A percentile compares a stretch with the other conserved stretches of the same genome.
Conservation (phyloP, 2,113 vertebrate genomes). For the Mormoops blainvillei region DNA sequence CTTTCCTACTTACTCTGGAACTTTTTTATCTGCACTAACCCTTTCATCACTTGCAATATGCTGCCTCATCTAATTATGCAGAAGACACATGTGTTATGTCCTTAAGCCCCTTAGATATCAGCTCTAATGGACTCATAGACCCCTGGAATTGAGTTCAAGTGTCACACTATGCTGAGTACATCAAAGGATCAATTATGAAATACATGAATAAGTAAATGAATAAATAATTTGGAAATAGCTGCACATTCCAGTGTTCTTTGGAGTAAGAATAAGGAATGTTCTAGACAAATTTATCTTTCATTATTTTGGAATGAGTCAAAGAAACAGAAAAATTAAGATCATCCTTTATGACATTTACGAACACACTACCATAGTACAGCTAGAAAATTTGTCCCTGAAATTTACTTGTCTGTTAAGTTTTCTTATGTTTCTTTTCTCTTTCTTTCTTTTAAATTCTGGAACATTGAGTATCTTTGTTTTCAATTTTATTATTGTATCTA, state of each 20-base stretch:
- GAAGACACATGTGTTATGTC: not conserved
- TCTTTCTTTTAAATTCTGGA: not conserved
- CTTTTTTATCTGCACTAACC: not conserved
- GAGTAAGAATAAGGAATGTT: not conserved
- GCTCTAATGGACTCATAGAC: not conserved
- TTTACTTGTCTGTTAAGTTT: not conserved
- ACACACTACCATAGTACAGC: not conserved
- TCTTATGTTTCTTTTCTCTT: not conserved
- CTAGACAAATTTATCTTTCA: not conserved
- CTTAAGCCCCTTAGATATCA: not conserved
- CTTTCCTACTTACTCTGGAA: not conserved
- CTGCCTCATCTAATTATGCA: not conserved
- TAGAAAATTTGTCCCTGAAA: not conserved
- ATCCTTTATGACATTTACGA: not conserved
- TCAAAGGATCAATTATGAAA: not conserved
- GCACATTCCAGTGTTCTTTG: not conserved
- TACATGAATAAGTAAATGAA: not conserved
- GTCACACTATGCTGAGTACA: not conserved
- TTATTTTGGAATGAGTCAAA: not conserved
- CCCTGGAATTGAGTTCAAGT: not conserved
- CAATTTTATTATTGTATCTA: not conserved
- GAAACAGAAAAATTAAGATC: not conserved
- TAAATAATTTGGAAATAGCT: not conserved
- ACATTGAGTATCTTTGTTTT: not conserved
- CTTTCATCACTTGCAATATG: not conserved